Percentiles rank a stretch among this genome's conserved stretches.
These are phyloP conservation scores for Scelioninae gen. 2 DNA, from an alignment of 2,888 invertebrate species.

Conservation along the genomic window DNA sequence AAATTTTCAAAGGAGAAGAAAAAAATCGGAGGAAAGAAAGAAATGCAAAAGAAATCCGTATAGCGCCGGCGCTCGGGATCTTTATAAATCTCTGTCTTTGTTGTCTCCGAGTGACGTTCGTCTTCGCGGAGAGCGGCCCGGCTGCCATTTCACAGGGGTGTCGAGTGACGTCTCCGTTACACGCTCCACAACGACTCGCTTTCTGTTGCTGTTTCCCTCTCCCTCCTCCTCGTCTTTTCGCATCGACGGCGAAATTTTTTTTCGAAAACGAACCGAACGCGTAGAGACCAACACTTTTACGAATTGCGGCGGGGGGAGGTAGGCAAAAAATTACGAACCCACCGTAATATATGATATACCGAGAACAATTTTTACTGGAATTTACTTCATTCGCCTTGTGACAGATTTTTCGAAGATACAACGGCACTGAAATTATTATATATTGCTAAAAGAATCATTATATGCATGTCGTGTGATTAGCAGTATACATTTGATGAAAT, in stretches of 20 bases:
- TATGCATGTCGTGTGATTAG: too few species aligned
- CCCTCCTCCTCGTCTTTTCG: constrained; percentile 2
- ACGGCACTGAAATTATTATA: too few species aligned
- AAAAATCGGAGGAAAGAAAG: constrained; percentile 17
- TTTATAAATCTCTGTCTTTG: constrained; percentile 55
- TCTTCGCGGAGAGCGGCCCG: constrained; percentile 60
- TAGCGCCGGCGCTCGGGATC: constrained; percentile 61
- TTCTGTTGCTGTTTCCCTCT: too few species aligned
- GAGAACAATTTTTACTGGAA: constrained; percentile 11
- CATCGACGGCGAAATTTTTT: constrained; percentile 40
- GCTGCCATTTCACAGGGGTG: constrained; percentile 69
- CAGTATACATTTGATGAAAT: too few species aligned
- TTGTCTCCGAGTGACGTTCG: constrained; percentile 42
- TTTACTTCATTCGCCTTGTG: too few species aligned
- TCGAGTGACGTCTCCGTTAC: constrained; percentile 66
- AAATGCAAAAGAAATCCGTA: constrained; percentile 28
- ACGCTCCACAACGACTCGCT: constrained; percentile 51
- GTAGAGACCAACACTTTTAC: constrained; percentile 42
- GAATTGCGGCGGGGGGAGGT: constrained; percentile 33
- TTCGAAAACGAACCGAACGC: constrained; percentile 45
- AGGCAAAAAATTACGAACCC: constrained; percentile 35
- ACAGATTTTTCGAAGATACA: too few species aligned
- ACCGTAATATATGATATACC: constrained; percentile 1
- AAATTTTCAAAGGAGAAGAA: constrained; percentile 35
- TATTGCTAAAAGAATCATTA: too few species aligned